A percentile compares a stretch with the other conserved stretches of the same genome.
Evolutionary conservation across 2,797 vertebrate species (phyloP).

Genomic region (Netta rufina): DNA sequence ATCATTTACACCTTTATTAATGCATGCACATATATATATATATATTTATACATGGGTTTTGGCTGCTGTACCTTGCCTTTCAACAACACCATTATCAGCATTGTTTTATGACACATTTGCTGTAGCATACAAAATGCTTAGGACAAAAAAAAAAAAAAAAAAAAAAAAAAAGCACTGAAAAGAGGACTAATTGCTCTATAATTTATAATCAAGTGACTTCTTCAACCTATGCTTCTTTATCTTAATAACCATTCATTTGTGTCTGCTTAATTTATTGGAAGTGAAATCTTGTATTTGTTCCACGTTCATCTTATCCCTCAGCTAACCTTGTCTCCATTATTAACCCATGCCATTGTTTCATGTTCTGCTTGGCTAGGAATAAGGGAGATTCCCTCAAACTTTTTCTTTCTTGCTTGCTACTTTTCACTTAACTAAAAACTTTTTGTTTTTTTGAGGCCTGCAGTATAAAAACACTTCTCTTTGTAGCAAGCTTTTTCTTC

Average conservation of each 20-base stretch:
- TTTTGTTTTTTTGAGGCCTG: not conserved
- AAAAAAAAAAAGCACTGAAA: conserved; percentile 37
- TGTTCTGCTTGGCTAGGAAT: not conserved
- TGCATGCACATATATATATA: not conserved
- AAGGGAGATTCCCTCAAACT: conserved; percentile 1
- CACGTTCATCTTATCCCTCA: conserved; percentile 18
- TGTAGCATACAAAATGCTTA: conserved; percentile 52
- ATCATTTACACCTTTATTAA: not conserved
- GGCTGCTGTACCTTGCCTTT: not conserved
- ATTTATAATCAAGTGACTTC: conserved; percentile 76
- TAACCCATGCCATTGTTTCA: conserved; percentile 51
- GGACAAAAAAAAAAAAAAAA: conserved; percentile 19
- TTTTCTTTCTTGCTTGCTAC: not conserved
- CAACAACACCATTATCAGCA: conserved; percentile 23
- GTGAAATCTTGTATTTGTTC: conserved; percentile 65
- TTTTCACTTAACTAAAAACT: conserved; percentile 25
- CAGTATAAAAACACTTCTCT: not conserved
- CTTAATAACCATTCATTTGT: conserved; percentile 76
- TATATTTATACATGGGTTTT: not conserved
- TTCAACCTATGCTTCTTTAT: conserved; percentile 71
- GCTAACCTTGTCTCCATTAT: conserved; percentile 63
- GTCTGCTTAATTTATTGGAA: conserved; percentile 65
- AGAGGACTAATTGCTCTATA: conserved; percentile 72
- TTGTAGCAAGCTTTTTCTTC: not conserved
- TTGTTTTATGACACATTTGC: conserved; percentile 62